Evolutionary conservation across 1,140 invertebrate species (phyloP).

Genomic region (Lepidurus apus): DNA sequence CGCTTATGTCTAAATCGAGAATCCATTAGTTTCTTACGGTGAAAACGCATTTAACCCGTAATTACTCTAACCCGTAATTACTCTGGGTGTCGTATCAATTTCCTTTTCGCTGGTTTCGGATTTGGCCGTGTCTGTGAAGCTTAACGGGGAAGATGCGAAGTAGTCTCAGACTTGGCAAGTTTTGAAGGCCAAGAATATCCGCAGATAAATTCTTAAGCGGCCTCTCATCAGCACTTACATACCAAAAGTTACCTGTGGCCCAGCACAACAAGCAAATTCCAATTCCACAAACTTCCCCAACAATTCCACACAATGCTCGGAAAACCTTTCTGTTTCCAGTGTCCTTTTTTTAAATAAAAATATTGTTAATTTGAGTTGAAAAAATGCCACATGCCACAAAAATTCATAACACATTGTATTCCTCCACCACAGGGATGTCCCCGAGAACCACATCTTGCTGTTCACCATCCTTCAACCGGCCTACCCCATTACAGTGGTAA

Average conservation of each 20-base stretch:
- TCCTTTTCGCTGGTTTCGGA: too few relatives aligned
- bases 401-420: slow-evolving; percentile 34
- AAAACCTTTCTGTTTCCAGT: slow-evolving; percentile 26
- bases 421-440: slow-evolving; percentile 50
- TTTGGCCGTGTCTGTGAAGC: background rate
- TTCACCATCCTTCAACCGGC: slow-evolving; percentile 95
- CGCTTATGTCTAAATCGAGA: too few relatives aligned
- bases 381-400: slow-evolving; percentile 5
- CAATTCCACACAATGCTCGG: background rate
- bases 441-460: slow-evolving; percentile 83
- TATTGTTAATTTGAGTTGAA: background rate
- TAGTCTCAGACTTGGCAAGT: background rate
- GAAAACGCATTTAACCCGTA: too few relatives aligned
- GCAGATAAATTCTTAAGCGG: slow-evolving; percentile 4
- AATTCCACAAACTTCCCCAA: background rate
- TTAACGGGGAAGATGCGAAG: background rate
- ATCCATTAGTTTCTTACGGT: too few relatives aligned
- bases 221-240: slow-evolving; percentile 18
- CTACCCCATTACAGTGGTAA: slow-evolving; percentile 98
- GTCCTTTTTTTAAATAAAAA: background rate
- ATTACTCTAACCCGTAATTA: too few relatives aligned
- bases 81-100: too few relatives aligned
- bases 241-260: slow-evolving; percentile 13
- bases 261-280: slow-evolving; percentile 22
- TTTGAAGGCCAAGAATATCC: slow-evolving; percentile 7